Base-by-base conservation (phyloP, 2,797 vertebrate genomes). In the Amniataba percoides region DNA sequence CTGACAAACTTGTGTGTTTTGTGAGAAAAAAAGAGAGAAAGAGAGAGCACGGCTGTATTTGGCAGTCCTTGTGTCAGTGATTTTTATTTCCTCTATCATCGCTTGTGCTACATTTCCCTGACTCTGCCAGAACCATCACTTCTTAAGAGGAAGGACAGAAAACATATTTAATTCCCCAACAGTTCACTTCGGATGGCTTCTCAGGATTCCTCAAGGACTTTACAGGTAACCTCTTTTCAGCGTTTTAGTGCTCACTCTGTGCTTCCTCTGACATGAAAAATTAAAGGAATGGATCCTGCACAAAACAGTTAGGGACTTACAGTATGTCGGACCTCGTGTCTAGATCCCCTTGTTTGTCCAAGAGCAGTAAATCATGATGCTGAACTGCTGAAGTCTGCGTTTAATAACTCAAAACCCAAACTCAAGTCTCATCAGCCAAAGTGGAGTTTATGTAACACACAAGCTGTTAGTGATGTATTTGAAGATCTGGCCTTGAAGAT, bases 111-210 rank as follows among this genome's bases (percentile, higher is more conserved):
- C 78, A 81, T 88, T 90, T 90, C 81, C 71, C 78, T 65, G 66
- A 70, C 82, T 86, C 87, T 88, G 84, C 71, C 80, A 83, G 78
- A 74, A 58, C 74, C 83, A 86, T 87, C 79, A 72, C 76, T 62
- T 86, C 76, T 87, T 59, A 71, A 80, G 77, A 87, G 69, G 78
- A 79, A 84, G 71, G 84, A 80, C 71, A 83, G 84, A 81, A 74
- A 80, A 83, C 81, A 87, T 92, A 84, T 91, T 93, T 91, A 78
- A 90, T 82, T 84, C 82, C 65, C 74, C 81, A 88, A 92, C 85
- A 81, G 82, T 84, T 88, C 91, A 88, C 91, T 88, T 74, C 88
- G 60, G 91, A 84, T 79, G 81, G 45, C 80, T 89, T 84, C 84
- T 66, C 60, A 36, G 78, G 84, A 84, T 78, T 85, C 84, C 82